Base-by-base conservation (phyloP, 2,888 invertebrate genomes). In the Lasioglossum zephyrum region DNA sequence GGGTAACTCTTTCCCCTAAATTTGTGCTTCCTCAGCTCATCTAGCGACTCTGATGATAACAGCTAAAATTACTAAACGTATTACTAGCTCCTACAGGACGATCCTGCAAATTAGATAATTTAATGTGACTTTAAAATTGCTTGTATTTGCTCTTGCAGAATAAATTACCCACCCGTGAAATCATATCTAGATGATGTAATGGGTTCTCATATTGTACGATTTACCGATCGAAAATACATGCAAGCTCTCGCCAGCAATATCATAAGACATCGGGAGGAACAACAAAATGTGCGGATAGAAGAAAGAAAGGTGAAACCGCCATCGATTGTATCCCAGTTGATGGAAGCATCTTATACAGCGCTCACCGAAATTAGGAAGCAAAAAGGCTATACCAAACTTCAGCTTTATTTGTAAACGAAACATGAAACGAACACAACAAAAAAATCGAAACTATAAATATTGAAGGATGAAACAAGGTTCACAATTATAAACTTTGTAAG, bases 161-260 rank as follows among this genome's bases (percentile, higher is more conserved):
- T 97, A 95, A 96, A 96, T 93, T 96, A 97, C 93, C 96, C 96
- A 63, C 96, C 96, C 92, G 96, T 97, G 82, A 96, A 96, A 81
- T 96, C 96, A 66, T 96, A 96, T n/a, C 95, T 97, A 92, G 97
- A 97, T 95, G 96, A 96, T 94, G 96, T 97, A 87, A 97, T 97
- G 97, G 97, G 97, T 77, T 96, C 96, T 49, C 97, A 97, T 94
- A 95, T 97, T 90, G 97, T 97, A 80, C 96, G 96, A 90, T 95
- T 97, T 82, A 97, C 97, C 2, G 97, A 97, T 95, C 96, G 97
- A 88, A 95, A 95, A 81, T 97, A 96, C 95, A 97, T 97, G 97
- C 96, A 95, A 85, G 96, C 96, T 22, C 95, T 97, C 78, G 96
- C 97, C 92, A 96, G 96, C 63, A 95, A 96, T 72, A 96, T 97